Percentiles rank a stretch among this genome's conserved stretches.
Conservation (phyloP, 2,888 invertebrate species). For the Oscheius sp. region DNA sequence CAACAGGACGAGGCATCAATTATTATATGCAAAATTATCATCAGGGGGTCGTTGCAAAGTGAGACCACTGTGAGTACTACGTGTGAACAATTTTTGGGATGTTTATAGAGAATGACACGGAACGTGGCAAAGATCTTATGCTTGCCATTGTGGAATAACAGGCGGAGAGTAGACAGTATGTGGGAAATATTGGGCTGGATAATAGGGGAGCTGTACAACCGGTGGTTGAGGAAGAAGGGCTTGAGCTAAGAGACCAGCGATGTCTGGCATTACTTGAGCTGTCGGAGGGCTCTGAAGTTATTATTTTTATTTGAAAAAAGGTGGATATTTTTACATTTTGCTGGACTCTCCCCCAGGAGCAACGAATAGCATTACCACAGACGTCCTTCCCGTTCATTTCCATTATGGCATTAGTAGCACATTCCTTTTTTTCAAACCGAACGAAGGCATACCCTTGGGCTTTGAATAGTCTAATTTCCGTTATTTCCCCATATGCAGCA, state of each 20-base stretch:
- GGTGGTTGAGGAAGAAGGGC: constrained; percentile 26
- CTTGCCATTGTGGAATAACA: constrained; percentile 31
- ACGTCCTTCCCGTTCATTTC: constrained; percentile 82
- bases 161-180: constrained; percentile 20
- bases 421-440: constrained; percentile 94
- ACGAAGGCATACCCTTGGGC: constrained; percentile 56
- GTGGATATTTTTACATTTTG: constrained; percentile 28
- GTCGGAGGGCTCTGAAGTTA: constrained; percentile 10
- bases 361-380: constrained; percentile 59
- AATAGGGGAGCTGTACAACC: background rate
- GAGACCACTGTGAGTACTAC: constrained; percentile 19
- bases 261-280: constrained; percentile 34
- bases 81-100: background rate
- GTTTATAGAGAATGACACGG: constrained; percentile 14
- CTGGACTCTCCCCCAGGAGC: constrained; percentile 66
- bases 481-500: constrained; percentile 90
- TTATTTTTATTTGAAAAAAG: background rate
- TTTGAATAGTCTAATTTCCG: constrained; percentile 90
- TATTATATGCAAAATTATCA: constrained; percentile 9
- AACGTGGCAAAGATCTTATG: constrained; percentile 1
- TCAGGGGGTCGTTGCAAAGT: constrained; percentile 9
- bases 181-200: constrained; percentile 3
- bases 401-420: constrained; percentile 96
- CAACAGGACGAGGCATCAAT: background rate
- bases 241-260: constrained; percentile 33